Evolutionary conservation across 2,888 invertebrate species (phyloP), one percentile per base, ranked within the genome.

Genomic region (Melipona bicolor): DNA sequence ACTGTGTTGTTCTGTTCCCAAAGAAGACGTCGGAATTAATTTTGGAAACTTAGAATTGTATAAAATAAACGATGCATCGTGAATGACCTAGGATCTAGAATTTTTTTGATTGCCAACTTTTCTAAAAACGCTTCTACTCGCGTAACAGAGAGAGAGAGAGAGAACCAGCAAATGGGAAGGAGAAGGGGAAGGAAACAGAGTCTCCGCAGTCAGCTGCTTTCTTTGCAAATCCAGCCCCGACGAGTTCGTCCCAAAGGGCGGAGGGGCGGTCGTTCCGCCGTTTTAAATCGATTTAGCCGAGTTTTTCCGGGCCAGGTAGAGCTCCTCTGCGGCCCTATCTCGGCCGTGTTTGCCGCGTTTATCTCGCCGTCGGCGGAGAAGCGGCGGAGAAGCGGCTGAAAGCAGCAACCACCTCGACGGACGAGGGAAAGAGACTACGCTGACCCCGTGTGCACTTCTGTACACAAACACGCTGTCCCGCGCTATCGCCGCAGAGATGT

Each of bases 281-380:
- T 93, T 93, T 87, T 91, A 92, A 93, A 94, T 93, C 92, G 93
- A 94, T 94, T 93, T 91, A 91, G 89, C 90, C 90, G 87, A 91
- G 91, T 93, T 93, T 92, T 91, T 90, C 90, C 89, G 90, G 36
- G 87, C 89, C 93, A 93, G 93, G 93, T 94, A 94, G 88, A 84
- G 67, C 77, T 73, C 62, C n/a, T 32, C 1, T n/a, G 24, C n/a
- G 21, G 71, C 5, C 70, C 5, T 79, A 75, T 75, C 43, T 43
- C 43, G 68, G 61, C 74, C 21, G 67, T 27, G 73, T 32, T 79
- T 73, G 75, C 71, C 54, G 69, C 75, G 68, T 89, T 80, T 83
- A 80, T 77, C 77, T 65, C 54, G 74, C 70, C 70, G 32, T 32
- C 32, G 61, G 24, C 36, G 27, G 24, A 0, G 24, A 0, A 1